These are phyloP conservation scores for Drosophila lutescens DNA, from an alignment of 2,888 invertebrate species.

Conservation along the genomic window DNA sequence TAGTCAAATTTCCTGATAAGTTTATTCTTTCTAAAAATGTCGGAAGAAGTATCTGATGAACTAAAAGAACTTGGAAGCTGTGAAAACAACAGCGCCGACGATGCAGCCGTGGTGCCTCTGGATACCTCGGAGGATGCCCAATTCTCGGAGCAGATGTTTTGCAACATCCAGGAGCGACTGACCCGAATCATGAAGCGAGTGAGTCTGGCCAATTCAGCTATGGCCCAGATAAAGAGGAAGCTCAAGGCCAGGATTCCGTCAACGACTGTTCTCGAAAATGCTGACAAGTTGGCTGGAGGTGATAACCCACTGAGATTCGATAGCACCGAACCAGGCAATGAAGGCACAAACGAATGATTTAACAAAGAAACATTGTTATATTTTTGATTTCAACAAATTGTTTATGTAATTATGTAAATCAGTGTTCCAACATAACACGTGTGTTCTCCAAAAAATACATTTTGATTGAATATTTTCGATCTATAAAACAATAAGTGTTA, in stretches of 20 bases:
- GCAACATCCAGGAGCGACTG: slow-evolving; percentile 46
- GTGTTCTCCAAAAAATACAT: too few relatives aligned
- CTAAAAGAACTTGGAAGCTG: neutral
- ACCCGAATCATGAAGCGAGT: slow-evolving; percentile 39
- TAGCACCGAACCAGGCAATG: neutral
- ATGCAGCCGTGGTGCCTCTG: slow-evolving; percentile 5
- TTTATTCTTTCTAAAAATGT: slow-evolving; percentile 32
- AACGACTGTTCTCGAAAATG: neutral
- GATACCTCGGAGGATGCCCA: slow-evolving; percentile 32
- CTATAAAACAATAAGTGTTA: neutral
- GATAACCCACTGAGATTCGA: slow-evolving; percentile 6
- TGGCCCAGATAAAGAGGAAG: slow-evolving; percentile 20
- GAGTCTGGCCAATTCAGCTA: neutral
- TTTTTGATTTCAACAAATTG: neutral
- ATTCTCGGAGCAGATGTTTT: slow-evolving; percentile 24
- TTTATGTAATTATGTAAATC: neutral
- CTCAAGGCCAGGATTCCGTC: slow-evolving; percentile 2
- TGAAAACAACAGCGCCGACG: neutral
- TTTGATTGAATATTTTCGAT: too few relatives aligned
- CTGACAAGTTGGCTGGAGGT: slow-evolving; percentile 19
- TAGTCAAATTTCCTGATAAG: neutral
- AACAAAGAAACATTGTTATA: neutral
- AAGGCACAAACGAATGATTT: neutral
- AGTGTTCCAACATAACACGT: too few relatives aligned
- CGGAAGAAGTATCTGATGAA: slow-evolving; percentile 12